Evolutionary conservation across 2,888 invertebrate genomes (phyloP), one percentile per base, ranked within the genome.

Genomic region (Noctua pronuba): DNA sequence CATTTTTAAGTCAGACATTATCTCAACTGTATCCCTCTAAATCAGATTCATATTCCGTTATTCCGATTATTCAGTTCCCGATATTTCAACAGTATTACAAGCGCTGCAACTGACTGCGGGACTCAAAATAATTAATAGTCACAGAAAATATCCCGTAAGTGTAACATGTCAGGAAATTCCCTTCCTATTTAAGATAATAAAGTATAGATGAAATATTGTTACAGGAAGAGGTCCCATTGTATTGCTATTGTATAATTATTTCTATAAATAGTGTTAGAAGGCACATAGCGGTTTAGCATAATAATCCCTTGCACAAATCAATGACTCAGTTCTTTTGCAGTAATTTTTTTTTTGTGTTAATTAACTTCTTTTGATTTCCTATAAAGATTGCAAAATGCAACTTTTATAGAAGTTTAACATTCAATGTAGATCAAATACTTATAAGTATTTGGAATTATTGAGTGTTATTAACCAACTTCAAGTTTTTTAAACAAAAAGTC

Each of bases 271-370:
- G 35, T 55, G 16, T 65, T 13, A 31, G 60, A 80, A 82, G 75
- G 82, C 82, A 85, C 81, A n/a, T n/a, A n/a, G 41, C 49, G 81
- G 81, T 80, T 49, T 28, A 44, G 18, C 21, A 16, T 16, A 46
- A 4, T 38, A 55, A 84, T 80, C 64, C 84, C 84, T 84, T 84
- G 80, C 84, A 79, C 80, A 83, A 69, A 83, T 44, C 1, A 52
- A 49, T 75, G 24, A 11, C 28, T 79, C 68, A 52, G 52, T 76
- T 52, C 41, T 41, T 28, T 31, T n/a, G 21, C 13, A 28, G 5
- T 58, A 2, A 8, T 21, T 60, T 18, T 35, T n/a, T 18, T 21
- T n/a, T 21, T 38, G 21, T 70, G 6, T 21, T 6, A 38, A 18
- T 55, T 69, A 21, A 2, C 10, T 18, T 35, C 21, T 35, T 11